These are phyloP conservation scores for Notospermus geniculatus DNA, from an alignment of 1,140 invertebrate genomes.

Conservation along the genomic window DNA sequence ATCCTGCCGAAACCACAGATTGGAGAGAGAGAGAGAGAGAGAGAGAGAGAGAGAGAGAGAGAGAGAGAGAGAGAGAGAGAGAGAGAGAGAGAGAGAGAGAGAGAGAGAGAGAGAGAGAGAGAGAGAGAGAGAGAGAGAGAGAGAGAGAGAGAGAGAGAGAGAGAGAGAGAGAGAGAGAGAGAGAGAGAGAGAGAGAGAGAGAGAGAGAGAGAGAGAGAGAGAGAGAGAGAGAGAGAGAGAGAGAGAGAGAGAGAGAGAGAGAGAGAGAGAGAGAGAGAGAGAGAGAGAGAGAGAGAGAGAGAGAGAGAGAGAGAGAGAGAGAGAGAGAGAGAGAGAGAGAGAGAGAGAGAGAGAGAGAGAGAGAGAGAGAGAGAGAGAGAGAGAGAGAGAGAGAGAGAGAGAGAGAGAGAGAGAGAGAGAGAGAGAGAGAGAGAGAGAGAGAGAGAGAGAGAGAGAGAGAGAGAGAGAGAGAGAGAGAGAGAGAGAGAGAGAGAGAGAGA, in stretches of 20 bases:
- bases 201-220: slow-evolving; percentile 8
- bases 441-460: neutral
- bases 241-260: slow-evolving; percentile 9
- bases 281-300: slow-evolving; percentile 10
- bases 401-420: slow-evolving; percentile 8
- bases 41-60: slow-evolving; percentile 14
- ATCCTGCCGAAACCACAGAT: too few relatives aligned
- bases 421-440: slow-evolving; percentile 1
- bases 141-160: slow-evolving; percentile 11
- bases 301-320: slow-evolving; percentile 12
- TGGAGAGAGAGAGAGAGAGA: too few relatives aligned
- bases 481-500: slow-evolving; percentile 14
- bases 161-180: slow-evolving; percentile 12
- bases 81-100: slow-evolving; percentile 11
- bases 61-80: slow-evolving; percentile 12
- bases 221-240: slow-evolving; percentile 8
- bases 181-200: slow-evolving; percentile 11
- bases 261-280: slow-evolving; percentile 8
- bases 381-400: slow-evolving; percentile 11
- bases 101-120: slow-evolving; percentile 12
- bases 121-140: slow-evolving; percentile 12
- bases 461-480: slow-evolving; percentile 13
- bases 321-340: slow-evolving; percentile 7
- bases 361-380: neutral
- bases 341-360: slow-evolving; percentile 11